Conservation (phyloP, 2,113 vertebrate species). For the Takifugu bimaculatus region DNA sequence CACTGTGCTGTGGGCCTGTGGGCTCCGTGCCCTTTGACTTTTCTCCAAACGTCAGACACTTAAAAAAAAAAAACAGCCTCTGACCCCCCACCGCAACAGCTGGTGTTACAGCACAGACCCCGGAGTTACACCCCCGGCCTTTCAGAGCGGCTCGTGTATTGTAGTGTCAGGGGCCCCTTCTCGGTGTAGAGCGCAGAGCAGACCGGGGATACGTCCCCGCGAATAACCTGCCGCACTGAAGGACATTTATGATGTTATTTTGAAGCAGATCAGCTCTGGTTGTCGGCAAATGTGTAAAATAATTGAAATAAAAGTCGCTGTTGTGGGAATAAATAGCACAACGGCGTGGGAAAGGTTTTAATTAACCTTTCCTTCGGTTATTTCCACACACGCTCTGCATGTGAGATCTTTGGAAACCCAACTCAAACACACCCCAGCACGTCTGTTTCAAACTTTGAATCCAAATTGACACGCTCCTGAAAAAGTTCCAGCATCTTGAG, state of each 20-base stretch:
- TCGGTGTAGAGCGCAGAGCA: constrained; percentile 33
- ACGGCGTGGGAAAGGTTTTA: too few relatives aligned
- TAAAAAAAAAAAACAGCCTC: constrained; percentile 17
- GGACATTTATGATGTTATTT: too few relatives aligned
- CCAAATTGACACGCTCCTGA: constrained; percentile 14
- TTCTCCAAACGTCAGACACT: constrained; percentile 54
- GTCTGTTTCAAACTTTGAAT: constrained; percentile 3
- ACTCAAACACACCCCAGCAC: neutral
- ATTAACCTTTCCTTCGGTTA: neutral
- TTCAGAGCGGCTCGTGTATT: constrained; percentile 49
- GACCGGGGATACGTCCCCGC: neutral
- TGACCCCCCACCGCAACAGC: constrained; percentile 68
- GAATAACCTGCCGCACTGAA: too few relatives aligned
- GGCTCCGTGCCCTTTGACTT: constrained; percentile 40
- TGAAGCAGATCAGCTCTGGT: too few relatives aligned
- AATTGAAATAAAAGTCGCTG: too few relatives aligned
- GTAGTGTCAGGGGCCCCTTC: constrained; percentile 56
- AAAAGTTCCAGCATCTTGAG: constrained; percentile 6
- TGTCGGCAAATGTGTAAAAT: too few relatives aligned
- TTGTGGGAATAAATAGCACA: too few relatives aligned
- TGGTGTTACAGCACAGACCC: constrained; percentile 54
- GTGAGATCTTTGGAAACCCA: neutral
- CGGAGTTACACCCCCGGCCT: constrained; percentile 50
- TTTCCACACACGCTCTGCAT: neutral
- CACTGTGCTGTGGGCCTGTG: constrained; percentile 4